These are phyloP conservation scores for Chaunax sp. DNA, from an alignment of 2,797 vertebrate genomes.

Conservation along the genomic window DNA sequence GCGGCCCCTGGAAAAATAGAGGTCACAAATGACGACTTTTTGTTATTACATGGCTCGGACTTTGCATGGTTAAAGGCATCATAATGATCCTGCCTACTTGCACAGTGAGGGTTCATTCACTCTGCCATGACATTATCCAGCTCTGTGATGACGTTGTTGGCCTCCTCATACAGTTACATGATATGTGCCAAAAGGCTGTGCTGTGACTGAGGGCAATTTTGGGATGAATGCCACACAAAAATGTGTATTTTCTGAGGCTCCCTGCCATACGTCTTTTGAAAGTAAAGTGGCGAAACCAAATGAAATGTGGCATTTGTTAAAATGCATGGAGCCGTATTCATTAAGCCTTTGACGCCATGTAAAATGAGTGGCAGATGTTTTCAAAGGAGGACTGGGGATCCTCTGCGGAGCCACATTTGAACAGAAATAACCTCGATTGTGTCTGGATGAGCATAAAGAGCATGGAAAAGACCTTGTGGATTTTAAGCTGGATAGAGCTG, in stretches of 20 bases:
- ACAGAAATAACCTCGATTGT: constrained; percentile 68
- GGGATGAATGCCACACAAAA: constrained; percentile 55
- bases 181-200: constrained; percentile 46
- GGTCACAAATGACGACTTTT: constrained; percentile 25
- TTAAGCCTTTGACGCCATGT: constrained; percentile 82
- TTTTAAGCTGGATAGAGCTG: constrained; percentile 26
- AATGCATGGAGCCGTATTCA: constrained; percentile 77
- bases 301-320: constrained; percentile 78
- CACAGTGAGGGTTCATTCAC: constrained; percentile 20
- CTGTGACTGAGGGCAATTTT: constrained; percentile 54
- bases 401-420: constrained; percentile 60
- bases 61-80: constrained; percentile 34
- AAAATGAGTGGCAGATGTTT: constrained; percentile 86
- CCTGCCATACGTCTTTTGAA: constrained; percentile 63
- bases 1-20: constrained; percentile 15
- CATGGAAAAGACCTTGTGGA: constrained; percentile 30
- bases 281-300: constrained; percentile 66
- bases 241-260: constrained; percentile 60
- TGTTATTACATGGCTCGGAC: constrained; percentile 7
- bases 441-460: constrained; percentile 54
- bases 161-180: constrained; percentile 39
- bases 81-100: constrained; percentile 24
- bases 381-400: constrained; percentile 63
- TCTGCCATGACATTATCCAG: constrained; percentile 68
- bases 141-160: constrained; percentile 60